A percentile compares a stretch with the other conserved stretches of the same genome.
These are phyloP conservation scores for Enteromius mattozi DNA, from an alignment of 2,797 vertebrate species.

Conservation along the genomic window DNA sequence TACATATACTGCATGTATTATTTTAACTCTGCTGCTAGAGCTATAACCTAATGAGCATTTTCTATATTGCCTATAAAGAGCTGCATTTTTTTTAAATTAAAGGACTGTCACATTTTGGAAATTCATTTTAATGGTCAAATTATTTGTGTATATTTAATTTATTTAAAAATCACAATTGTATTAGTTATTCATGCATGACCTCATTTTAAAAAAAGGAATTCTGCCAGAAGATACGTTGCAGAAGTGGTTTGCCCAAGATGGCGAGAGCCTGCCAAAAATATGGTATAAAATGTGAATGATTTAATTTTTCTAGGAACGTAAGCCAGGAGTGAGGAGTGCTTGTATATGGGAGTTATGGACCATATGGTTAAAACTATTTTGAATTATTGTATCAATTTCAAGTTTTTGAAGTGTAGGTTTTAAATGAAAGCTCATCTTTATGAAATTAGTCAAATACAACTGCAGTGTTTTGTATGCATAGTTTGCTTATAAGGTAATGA, in stretches of 20 bases:
- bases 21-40: neutral
- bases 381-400: neutral
- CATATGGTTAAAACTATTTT: neutral
- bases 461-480: slow-evolving; percentile 11
- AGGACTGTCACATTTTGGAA: neutral
- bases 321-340: neutral
- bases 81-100: neutral
- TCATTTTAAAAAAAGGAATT: neutral
- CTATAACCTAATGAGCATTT: slow-evolving; percentile 3
- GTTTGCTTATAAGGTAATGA: slow-evolving; percentile 60
- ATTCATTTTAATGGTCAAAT: neutral
- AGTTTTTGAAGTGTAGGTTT: neutral
- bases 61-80: slow-evolving; percentile 7
- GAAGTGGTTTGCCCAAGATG: slow-evolving; percentile 10
- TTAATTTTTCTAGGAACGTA: neutral
- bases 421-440: neutral
- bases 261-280: neutral
- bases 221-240: neutral
- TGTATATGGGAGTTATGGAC: neutral
- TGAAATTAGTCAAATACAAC: neutral
- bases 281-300: neutral
- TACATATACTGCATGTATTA: slow-evolving; percentile 12
- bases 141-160: neutral
- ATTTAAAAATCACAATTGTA: neutral
- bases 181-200: neutral